Evolutionary conservation across 1,140 invertebrate species (phyloP).

Genomic region (Chrysopa pallens): DNA sequence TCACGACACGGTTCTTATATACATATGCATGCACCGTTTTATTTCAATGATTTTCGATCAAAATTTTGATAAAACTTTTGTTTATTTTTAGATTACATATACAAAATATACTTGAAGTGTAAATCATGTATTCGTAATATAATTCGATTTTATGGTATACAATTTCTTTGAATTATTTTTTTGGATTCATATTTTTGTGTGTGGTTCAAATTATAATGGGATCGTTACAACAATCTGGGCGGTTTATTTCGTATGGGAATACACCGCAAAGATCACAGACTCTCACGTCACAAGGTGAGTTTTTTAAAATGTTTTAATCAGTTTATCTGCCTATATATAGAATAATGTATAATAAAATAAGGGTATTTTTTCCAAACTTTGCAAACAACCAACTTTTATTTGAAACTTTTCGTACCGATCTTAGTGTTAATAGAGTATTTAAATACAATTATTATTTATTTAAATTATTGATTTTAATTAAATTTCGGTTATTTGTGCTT

Average conservation of each 20-base stretch:
- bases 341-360: no score
- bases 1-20: no score
- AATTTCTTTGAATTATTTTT: not conserved
- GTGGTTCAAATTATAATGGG: constrained; percentile 25
- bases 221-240: constrained; percentile 28
- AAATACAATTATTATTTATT: no score
- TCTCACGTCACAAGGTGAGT: constrained; percentile 25
- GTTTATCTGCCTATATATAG: no score
- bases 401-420: not conserved
- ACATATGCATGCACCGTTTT: no score
- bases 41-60: no score
- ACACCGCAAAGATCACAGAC: constrained; percentile 28
- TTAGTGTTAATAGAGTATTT: no score
- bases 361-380: no score
- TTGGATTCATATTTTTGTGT: constrained; percentile 4
- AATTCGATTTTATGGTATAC: not conserved
- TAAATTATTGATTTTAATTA: no score
- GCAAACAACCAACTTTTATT: no score
- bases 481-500: no score
- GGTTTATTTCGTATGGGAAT: constrained; percentile 27
- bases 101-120: constrained; percentile 16
- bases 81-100: constrained; percentile 17
- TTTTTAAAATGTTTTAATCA: not conserved
- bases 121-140: not conserved
- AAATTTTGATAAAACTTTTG: constrained; percentile 3